A percentile compares a stretch with the other conserved stretches of the same genome.
These are phyloP conservation scores for Heliconius hermathena DNA, from an alignment of 1,140 invertebrate species.

Conservation along the genomic window DNA sequence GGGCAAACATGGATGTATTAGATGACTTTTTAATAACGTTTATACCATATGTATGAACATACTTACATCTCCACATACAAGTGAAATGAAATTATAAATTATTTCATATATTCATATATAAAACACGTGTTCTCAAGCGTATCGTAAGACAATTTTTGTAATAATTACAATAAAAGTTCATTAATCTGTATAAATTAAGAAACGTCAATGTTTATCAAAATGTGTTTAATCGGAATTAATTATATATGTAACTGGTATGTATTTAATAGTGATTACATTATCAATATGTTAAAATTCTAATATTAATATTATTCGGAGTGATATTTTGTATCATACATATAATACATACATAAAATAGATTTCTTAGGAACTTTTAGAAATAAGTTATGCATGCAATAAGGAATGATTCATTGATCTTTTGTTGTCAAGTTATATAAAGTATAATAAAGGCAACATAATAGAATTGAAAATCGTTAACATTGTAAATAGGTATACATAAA, in stretches of 20 bases:
- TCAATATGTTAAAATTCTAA: background rate
- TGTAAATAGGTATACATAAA: slow-evolving; percentile 26
- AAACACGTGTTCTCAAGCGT: background rate
- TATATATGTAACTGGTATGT: background rate
- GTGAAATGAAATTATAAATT: background rate
- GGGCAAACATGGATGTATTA: too few relatives aligned
- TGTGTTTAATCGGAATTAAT: background rate
- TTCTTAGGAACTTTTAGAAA: too few relatives aligned
- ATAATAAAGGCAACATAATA: background rate
- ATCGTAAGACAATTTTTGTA: background rate
- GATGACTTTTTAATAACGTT: too few relatives aligned
- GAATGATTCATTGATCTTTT: too few relatives aligned
- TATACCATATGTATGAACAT: too few relatives aligned
- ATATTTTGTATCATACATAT: background rate
- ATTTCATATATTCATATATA: background rate
- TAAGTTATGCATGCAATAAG: too few relatives aligned
- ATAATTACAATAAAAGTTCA: background rate
- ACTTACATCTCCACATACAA: too few relatives aligned
- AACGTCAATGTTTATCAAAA: background rate
- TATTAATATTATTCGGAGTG: background rate
- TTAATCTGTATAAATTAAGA: background rate
- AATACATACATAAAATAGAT: background rate
- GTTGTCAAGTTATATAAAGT: background rate
- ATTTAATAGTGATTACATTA: background rate
- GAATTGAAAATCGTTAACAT: background rate